Base-by-base conservation (phyloP, 2,113 vertebrate species). In the Macroglossus sobrinus region DNA sequence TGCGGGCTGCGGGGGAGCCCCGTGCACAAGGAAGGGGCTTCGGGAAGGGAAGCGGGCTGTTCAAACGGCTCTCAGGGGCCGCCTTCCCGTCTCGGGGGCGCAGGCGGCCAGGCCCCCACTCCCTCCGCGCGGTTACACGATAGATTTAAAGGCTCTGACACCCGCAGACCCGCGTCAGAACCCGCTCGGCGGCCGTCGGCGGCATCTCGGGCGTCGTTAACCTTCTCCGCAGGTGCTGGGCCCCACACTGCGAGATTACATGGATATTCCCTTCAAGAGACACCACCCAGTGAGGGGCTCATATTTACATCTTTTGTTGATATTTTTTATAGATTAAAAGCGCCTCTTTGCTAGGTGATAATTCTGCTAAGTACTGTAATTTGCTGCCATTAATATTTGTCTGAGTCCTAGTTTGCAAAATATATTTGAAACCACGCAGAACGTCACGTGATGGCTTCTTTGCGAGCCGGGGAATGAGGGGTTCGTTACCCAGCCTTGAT, bases 301-400 rank as follows among this genome's bases (percentile, higher is more conserved):
- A 98, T 99, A 99, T 99, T 99, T 99, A 99, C 98, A 99, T 98
- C 98, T 98, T 99, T 99, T 99, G 99, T 99, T 99, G 99, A 99
- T 98, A 98, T 98, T 99, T 99, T 99, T 99, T 98, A 98, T 98
- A 98, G 98, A 99, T 99, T 99, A 99, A 98, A 98, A 98, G 98
- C 98, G 98, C 98, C 98, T 98, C 98, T 99, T 98, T 98, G 98
- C 98, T 99, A 98, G 98, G 98, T 99, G 98, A 99, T 99, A 99
- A 99, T 99, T 99, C 99, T 98, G 97, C 98, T 98, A 99, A 99
- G 99, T 99, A 99, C 98, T 98, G 98, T 99, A 99, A 99, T 99
- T 99, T 99, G 98, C 98, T 98, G 98, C 98, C 98, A 98, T 99
- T 99, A 99, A 99, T 99, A 99, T 99, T 99, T 99, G 98, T 99